Base-by-base conservation (phyloP, 92 coral and sea anemone species). In the Chrysogorgia sp. region DNA sequence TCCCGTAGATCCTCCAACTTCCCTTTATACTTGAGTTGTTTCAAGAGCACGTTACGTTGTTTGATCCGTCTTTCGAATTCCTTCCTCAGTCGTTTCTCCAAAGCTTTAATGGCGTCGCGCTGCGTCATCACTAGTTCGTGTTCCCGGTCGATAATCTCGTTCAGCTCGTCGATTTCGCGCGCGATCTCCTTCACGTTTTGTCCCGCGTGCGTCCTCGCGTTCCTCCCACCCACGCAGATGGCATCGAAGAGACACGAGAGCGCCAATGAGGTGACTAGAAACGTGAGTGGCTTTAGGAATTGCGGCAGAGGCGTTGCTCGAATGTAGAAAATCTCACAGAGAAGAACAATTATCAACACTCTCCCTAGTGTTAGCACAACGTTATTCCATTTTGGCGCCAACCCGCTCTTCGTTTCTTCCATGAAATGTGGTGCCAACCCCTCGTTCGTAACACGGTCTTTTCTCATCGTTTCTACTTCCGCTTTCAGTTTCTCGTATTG, bases 121-220 rank as follows among this genome's bases (percentile, higher is more conserved):
- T 89, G 93, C 56, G 75, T 83, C 56, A 25, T 53, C n/a, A 89
- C 87, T 0, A 89, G 88, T 23, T 79, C 84, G 64, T 89, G 86
- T 40, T 89, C 93, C 75, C 74, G 81, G 15, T 89, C 88, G 69
- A 89, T 66, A 12, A 89, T 80, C 31, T 43, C 60, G 19, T 82
- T 70, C 15, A 89, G 82, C 45, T 89, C 93, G 43, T 80, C 49
- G 22, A 89, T 89, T 68, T 89, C 93, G 22, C 19, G 77, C 66
- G 71, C 68, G 17, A 41, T 7, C n/a, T 45, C 58, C 9, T 1
- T 3, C 10, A 23, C 63, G 63, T 14, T 57, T 29, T 57, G 31
- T 57, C 17, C 32, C 30, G 17, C 63, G 32, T 29, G 30, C 17
- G 6, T 23, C 9, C 9, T 10, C 29, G 10, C 63, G 63, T 57